Conservation (phyloP, 2,888 invertebrate species). For the Ariolimax columbianus region DNA sequence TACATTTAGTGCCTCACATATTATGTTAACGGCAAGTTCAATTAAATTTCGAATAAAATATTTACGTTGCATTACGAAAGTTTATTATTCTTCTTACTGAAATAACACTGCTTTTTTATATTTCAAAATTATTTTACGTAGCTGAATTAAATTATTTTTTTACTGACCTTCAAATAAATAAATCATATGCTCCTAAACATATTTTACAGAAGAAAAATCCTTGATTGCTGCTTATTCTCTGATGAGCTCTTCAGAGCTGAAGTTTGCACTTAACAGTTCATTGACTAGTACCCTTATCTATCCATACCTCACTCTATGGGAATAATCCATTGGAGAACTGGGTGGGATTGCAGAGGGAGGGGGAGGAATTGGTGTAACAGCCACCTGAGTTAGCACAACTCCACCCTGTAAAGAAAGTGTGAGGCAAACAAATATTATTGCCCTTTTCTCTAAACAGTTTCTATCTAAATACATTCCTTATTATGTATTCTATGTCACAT, state of each 20-base stretch:
- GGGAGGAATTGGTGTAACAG: conserved; percentile 57
- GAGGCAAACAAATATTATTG: conserved; percentile 24
- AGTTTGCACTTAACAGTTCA: not conserved
- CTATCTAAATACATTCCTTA: not conserved
- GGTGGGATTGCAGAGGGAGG: conserved; percentile 58
- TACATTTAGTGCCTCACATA: too few species aligned
- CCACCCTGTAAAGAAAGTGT: conserved; percentile 55
- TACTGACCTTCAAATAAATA: not conserved
- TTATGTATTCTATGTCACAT: not conserved
- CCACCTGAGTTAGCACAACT: conserved; percentile 54
- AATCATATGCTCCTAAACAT: not conserved
- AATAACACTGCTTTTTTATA: too few species aligned
- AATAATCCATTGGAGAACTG: conserved; percentile 51
- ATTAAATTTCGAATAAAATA: too few species aligned
- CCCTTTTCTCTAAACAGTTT: conserved; percentile 3
- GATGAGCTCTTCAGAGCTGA: not conserved
- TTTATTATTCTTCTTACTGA: too few species aligned
- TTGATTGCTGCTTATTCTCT: not conserved
- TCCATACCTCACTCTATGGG: conserved; percentile 53
- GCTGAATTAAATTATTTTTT: too few species aligned
- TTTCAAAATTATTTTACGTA: too few species aligned
- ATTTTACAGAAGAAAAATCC: not conserved
- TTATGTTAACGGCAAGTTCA: too few species aligned
- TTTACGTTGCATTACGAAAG: too few species aligned
- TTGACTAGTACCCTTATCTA: not conserved